These are phyloP conservation scores for Agrypnia vestita DNA, from an alignment of 1,140 invertebrate species.

Conservation along the genomic window DNA sequence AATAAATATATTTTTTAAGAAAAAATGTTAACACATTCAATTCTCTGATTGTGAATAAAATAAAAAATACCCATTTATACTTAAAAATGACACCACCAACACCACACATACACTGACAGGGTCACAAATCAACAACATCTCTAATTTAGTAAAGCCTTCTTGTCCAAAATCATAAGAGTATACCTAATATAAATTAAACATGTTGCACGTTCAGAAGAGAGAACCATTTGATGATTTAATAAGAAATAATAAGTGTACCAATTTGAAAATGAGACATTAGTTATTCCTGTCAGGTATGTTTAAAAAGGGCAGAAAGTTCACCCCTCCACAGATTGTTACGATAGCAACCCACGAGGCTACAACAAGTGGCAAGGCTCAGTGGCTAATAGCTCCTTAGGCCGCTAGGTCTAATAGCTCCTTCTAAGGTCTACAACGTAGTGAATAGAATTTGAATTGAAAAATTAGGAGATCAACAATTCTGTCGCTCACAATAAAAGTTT, in stretches of 20 bases:
- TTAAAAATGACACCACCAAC: conserved; percentile 40
- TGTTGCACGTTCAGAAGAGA: neutral
- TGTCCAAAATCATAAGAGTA: neutral
- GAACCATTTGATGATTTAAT: neutral
- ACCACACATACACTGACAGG: conserved; percentile 27
- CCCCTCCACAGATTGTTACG: neutral
- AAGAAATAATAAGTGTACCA: neutral
- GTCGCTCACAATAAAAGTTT: conserved; percentile 11
- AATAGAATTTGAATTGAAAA: conserved; percentile 14
- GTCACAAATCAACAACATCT: conserved; percentile 22
- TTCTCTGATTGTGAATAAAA: neutral
- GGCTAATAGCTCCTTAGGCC: conserved; percentile 6
- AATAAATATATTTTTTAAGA: conserved; percentile 12
- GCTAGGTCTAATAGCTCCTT: conserved; percentile 21
- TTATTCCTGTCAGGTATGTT: conserved; percentile 18
- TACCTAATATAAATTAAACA: neutral
- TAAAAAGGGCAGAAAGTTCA: conserved; percentile 39
- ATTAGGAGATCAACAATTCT: conserved; percentile 29
- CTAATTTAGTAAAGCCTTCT: neutral
- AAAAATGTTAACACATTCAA: conserved; percentile 5
- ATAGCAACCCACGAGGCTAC: neutral
- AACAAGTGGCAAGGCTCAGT: conserved; percentile 30
- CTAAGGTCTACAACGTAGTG: conserved; percentile 29
- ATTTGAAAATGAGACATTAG: neutral
- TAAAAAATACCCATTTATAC: neutral